Conservation (phyloP, 2,888 invertebrate species). For the Cataglyphis cursor region DNA sequence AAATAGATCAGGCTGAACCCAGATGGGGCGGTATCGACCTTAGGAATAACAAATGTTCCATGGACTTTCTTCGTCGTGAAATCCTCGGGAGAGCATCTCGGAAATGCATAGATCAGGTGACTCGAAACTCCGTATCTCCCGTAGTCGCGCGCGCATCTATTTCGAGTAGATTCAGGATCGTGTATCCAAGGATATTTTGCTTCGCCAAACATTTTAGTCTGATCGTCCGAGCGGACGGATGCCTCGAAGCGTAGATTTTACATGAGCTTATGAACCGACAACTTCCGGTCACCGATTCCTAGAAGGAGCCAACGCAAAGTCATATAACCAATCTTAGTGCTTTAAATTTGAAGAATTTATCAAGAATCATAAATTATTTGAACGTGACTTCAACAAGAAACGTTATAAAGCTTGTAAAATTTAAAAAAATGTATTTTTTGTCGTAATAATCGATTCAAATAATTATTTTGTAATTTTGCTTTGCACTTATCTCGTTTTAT, state of each 20-base stretch:
- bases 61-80: conserved; percentile 22
- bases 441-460: neutral
- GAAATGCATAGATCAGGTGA: conserved; percentile 30
- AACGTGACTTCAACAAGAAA: neutral
- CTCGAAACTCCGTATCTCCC: conserved; percentile 16
- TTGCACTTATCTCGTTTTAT: neutral
- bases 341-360: neutral
- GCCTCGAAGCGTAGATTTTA: conserved; percentile 2
- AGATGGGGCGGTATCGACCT: conserved; percentile 13
- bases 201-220: neutral
- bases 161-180: neutral
- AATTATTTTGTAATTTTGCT: neutral
- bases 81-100: conserved; percentile 1
- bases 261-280: neutral
- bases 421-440: neutral
- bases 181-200: neutral
- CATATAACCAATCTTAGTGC: neutral
- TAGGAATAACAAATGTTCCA: conserved; percentile 13
- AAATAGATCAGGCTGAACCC: conserved; percentile 10
- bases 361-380: neutral
- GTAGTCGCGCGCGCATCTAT: neutral
- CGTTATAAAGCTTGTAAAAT: neutral
- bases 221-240: neutral
- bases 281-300: neutral
- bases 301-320: neutral